Base-by-base conservation (phyloP, 2,888 invertebrate species). In the Criorhina ranunculi region DNA sequence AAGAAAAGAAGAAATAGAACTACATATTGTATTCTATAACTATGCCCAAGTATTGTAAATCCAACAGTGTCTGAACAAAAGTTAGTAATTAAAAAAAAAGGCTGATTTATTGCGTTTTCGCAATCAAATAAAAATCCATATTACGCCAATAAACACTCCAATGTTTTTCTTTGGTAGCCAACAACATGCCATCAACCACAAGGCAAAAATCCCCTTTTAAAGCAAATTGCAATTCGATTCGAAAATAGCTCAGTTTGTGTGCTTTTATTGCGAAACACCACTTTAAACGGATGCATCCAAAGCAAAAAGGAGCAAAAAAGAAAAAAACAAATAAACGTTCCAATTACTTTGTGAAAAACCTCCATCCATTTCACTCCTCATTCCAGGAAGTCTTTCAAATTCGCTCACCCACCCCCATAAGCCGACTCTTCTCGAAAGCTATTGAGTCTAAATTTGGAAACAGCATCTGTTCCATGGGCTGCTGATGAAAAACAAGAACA, bases 291-390 rank as follows among this genome's bases (percentile, higher is more conserved):
- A 69, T 81, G 69, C 69, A 81, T 57, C 31, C 29, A 59, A 29
- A 44, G 29, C 31, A 59, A 3, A 60, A 40, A 37, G 4, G 4
- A 24, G 4, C n/a, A 24, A 24, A 24, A 24, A 1, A 24, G 24
- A 24, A 24, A 64, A 66, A 60, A 62, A 66, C 64, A 59, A 85
- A 75, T 66, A 85, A 75, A 80, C 64, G 75, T 76, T 85, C 70
- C 75, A 85, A 85, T 80, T 80, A 85, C 70, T 80, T 76, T 55
- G 72, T 31, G 59, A 77, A 72, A 60, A 76, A 72, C 57, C 64
- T 44, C 17, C 37, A 49, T 75, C 60, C 51, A 24, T 59, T 44
- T 57, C 40, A n/a, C 44, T 62, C 40, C 31, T 35, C 33, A 42
- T 67, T 62, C 57, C 37, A 15, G 49, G 12, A 35, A 76, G 15